Base-by-base conservation (phyloP, 2,113 vertebrate species). In the Saguinus midas region DNA sequence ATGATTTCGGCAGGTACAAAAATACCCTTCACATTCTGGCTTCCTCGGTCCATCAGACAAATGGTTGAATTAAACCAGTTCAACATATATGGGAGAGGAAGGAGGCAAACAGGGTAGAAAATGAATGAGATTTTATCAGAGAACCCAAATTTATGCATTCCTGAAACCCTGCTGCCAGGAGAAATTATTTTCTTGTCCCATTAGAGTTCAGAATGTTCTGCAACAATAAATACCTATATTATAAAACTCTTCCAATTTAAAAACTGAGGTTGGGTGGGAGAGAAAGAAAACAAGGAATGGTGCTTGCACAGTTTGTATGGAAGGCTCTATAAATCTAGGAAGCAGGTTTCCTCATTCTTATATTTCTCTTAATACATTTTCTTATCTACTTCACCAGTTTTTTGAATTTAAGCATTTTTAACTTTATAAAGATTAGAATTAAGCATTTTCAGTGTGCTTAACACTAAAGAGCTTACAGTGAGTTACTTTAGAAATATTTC, bases 31-130 rank as follows among this genome's bases (percentile, higher is more conserved):
- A 87, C 14, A 1, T 96, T 84, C 70, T 27, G 2, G 6, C 87
- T 94, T 97, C 70, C 27, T 96, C 80, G 48, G 50, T 45, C 66
- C 20, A 50, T 66, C 40, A 90, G 83, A 93, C 70, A 95, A 95
- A 96, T 70, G 90, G 82, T 50, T 97, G 92, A 68, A 87, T 97
- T 91, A 97, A 97, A 97, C 50, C 89, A 93, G 89, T 75, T 92
- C 72, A 94, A 68, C 50, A 35, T 57, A 37, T 27, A 11, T 43
- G 66, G 70, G 55, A 75, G n/a, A 80, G 64, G 76, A 86, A 25
- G 45, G 57, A 78, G 11, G 48, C 55, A 68, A 25, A 40, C 8
- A 58, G 37, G 57, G 48, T 18, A 55, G 32, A 58, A 73, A 85
- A 95, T 12, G 37, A 87, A 58, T 94, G 72, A 68, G 76, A 73